Evolutionary conservation across 2,113 vertebrate species (phyloP).

Genomic region (Ptilorrhoa leucosticta): DNA sequence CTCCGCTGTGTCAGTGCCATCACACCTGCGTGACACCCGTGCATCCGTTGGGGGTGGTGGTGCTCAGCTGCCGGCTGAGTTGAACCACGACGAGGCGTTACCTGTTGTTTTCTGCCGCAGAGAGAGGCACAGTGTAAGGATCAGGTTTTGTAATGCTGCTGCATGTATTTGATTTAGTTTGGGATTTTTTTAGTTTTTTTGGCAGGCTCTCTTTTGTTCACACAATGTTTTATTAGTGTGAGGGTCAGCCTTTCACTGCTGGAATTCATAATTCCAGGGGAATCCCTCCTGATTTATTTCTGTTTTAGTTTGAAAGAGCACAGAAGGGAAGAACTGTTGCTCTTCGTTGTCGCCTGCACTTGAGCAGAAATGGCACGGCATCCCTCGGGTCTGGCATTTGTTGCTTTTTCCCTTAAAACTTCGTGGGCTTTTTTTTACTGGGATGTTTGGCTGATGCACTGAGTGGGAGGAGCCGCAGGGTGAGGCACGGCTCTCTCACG

Average conservation of each 20-base stretch:
- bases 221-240: fast-evolving
- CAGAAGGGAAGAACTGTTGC: neutral
- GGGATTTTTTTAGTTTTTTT: fast-evolving
- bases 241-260: neutral
- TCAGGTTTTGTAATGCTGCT: neutral
- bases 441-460: neutral
- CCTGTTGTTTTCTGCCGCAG: neutral
- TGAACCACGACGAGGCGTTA: fast-evolving
- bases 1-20: neutral
- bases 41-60: fast-evolving
- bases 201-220: neutral
- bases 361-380: no score
- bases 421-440: fast-evolving
- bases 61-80: neutral
- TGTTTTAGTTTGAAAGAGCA: neutral
- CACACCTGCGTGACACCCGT: neutral
- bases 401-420: fast-evolving
- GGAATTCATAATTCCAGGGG: neutral
- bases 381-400: fast-evolving
- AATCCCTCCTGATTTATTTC: neutral
- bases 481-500: neutral
- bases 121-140: neutral
- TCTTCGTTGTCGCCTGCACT: neutral
- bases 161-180: neutral
- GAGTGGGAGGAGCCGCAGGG: neutral